phyloP scores from a whole-genome alignment of 2,888 invertebrate genomes.

The Pilophorus perplexus region DNA sequence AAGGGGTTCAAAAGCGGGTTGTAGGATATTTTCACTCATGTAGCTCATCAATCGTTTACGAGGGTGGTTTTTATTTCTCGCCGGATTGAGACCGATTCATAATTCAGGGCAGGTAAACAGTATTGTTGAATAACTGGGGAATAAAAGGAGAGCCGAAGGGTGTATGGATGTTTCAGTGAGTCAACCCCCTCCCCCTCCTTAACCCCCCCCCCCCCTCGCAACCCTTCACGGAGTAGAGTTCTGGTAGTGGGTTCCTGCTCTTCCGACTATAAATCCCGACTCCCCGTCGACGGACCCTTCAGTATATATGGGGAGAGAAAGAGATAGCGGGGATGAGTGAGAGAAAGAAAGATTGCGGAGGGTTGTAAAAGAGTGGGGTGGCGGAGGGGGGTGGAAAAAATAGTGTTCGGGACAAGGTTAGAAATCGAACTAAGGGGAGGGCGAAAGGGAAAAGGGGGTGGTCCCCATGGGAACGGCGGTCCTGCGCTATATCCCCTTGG shows the following conservation, averaged over 20 bases:
- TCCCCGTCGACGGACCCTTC: slow-evolving; percentile 24
- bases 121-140: slow-evolving; percentile 2
- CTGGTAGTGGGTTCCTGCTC: neutral
- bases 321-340: neutral
- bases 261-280: slow-evolving; percentile 34
- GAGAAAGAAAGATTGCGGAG: slow-evolving; percentile 4
- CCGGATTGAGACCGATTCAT: too few relatives aligned
- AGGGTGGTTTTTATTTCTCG: too few relatives aligned
- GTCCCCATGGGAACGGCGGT: slow-evolving; percentile 60
- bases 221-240: neutral
- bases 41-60: too few relatives aligned
- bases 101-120: slow-evolving; percentile 8
- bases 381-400: slow-evolving; percentile 25
- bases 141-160: slow-evolving; percentile 6
- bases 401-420: slow-evolving; percentile 42
- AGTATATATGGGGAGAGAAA: neutral
- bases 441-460: slow-evolving; percentile 45
- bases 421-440: slow-evolving; percentile 42
- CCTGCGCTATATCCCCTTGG: slow-evolving; percentile 43
- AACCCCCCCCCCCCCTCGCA: neutral
- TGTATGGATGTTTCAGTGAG: slow-evolving; percentile 13
- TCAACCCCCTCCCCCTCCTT: neutral
- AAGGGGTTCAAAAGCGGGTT: too few relatives aligned
- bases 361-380: too few relatives aligned
- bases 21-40: too few relatives aligned